Evolutionary conservation across 1,140 invertebrate species (phyloP), one percentile per base, ranked within the genome.

Genomic region (Drosophila busckii): DNA sequence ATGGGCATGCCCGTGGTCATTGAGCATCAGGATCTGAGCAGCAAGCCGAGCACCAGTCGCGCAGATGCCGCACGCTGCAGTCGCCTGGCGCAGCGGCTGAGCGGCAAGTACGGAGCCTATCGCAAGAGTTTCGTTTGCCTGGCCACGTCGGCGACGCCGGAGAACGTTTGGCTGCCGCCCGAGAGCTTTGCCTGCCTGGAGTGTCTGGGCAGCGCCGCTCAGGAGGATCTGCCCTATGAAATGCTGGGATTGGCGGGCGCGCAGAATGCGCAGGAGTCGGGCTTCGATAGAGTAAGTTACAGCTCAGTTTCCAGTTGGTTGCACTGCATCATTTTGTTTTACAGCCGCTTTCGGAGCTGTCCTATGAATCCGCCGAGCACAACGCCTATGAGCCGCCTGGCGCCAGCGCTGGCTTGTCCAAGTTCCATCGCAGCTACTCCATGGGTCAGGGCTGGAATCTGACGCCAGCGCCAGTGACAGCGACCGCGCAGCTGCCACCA

Each of bases 171-270:
- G 90, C 75, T 88, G 54, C 90, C 92, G 0, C 90, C 91, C 1
- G 92, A 93, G 1, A 92, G 93, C 0, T 95, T 96, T 85, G 94
- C 95, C 60, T 95, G 94, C 67, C 82, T 96, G 12, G 89, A 92
- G 62, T 91, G 93, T 1, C 85, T 96, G 6, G 93, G 94, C 1
- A 90, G 89, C 0, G 89, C 89, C 0, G 89, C 89, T 6, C 87
- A 87, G 19, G 88, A 90, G 29, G 91, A 93, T 35, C 88, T 71
- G 12, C 82, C 87, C 5, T 87, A 87, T 49, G 83, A 87, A 28
- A 84, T 86, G 56, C 75, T 87, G 9, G 86, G 86, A 1, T 25
- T 80, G 35, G 70, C n/a, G n/a, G n/a, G n/a, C n/a, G 67, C 8
- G 48, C 50, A 10, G n/a, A 64, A 64, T 4, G 20, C 41, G 17